Evolutionary conservation across 2,888 invertebrate genomes (phyloP).

Genomic region (Gnatocerus cornutus): DNA sequence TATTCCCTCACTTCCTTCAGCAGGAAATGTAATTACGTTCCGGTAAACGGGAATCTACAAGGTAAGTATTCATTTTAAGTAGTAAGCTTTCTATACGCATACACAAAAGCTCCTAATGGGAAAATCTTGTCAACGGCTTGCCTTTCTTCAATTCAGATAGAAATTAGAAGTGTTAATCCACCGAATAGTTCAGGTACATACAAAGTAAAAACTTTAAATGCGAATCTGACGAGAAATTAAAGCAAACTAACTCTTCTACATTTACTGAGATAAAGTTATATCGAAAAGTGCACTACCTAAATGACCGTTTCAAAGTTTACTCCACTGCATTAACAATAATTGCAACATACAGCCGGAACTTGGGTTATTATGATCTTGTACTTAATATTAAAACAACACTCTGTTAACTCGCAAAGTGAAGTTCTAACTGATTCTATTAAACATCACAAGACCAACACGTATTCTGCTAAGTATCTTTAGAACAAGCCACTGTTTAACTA

Average conservation of each 20-base stretch:
- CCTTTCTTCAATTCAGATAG: constrained; percentile 23
- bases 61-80: constrained; percentile 41
- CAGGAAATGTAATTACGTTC: constrained; percentile 43
- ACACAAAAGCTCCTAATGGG: constrained; percentile 42
- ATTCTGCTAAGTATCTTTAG: background rate
- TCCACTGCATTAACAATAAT: background rate
- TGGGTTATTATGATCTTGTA: background rate
- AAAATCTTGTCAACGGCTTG: constrained; percentile 36
- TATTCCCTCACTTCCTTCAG: constrained; percentile 27
- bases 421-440: constrained; percentile 17
- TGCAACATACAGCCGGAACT: constrained; percentile 1
- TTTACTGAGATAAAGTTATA: no score
- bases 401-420: constrained; percentile 11
- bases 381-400: constrained; percentile 9
- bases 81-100: constrained; percentile 37
- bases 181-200: no score
- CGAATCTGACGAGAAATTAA: no score
- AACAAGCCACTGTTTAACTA: background rate
- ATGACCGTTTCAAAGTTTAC: no score
- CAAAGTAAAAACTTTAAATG: no score
- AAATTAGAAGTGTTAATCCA: constrained; percentile 18
- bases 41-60: constrained; percentile 41
- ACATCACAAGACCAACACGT: constrained; percentile 14
- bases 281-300: no score
- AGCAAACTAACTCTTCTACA: no score